Conservation (phyloP, 37 sponge, comb jelly and placozoan species). For the Halisarca cf. caerulea region DNA sequence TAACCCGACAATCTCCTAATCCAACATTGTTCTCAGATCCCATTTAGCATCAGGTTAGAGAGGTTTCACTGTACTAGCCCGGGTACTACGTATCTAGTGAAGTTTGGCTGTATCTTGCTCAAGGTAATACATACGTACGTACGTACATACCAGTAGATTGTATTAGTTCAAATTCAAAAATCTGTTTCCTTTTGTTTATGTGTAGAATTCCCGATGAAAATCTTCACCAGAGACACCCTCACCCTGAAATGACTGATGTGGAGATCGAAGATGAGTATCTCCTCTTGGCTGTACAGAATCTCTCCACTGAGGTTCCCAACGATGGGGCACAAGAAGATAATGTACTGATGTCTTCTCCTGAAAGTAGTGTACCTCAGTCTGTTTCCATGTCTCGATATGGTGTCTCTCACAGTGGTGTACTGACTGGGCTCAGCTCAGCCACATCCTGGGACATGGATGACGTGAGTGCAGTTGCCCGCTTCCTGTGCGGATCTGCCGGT, state of each 20-base stretch:
- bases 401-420: not conserved
- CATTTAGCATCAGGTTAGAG: too few species aligned
- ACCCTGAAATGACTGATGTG: not conserved
- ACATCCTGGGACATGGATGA: conserved; percentile 66
- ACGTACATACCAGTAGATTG: too few species aligned
- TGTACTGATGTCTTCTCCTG: not conserved
- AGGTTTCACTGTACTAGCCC: too few species aligned
- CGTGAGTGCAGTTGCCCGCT: conserved; percentile 14
- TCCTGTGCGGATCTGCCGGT: not conserved
- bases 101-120: too few species aligned
- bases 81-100: too few species aligned
- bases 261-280: not conserved
- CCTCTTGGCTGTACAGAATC: not conserved
- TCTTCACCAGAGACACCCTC: not conserved
- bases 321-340: not conserved
- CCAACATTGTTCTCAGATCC: too few species aligned
- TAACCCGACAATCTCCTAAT: too few species aligned
- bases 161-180: not conserved
- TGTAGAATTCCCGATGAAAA: not conserved
- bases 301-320: not conserved
- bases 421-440: conserved; percentile 50
- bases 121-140: too few species aligned
- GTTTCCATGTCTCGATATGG: not conserved
- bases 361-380: not conserved
- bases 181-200: not conserved